Conservation (phyloP, 2,113 vertebrate genomes). For the Ornithorhynchus anatinus region DNA sequence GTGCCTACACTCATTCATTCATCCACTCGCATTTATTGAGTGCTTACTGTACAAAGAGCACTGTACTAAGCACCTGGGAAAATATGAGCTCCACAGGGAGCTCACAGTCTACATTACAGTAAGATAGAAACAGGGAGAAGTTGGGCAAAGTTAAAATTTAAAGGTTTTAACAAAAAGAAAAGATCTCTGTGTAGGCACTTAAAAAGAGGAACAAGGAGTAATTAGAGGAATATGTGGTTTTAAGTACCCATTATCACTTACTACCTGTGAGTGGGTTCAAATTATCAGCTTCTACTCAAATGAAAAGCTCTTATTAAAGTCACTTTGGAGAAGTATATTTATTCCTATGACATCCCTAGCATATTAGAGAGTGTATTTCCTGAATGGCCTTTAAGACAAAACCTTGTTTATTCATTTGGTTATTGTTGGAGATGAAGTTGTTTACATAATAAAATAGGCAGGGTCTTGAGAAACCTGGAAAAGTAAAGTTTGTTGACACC, state of each 20-base stretch:
- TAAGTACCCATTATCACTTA: not conserved
- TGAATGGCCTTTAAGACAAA: not conserved
- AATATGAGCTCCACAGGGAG: too few relatives aligned
- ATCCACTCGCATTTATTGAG: too few relatives aligned
- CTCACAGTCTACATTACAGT: too few relatives aligned
- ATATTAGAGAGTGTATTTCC: not conserved
- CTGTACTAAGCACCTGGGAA: too few relatives aligned
- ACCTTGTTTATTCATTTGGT: not conserved
- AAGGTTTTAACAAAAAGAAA: constrained; percentile 2
- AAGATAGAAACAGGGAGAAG: not conserved
- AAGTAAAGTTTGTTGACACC: too few relatives aligned
- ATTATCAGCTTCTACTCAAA: constrained; percentile 8
- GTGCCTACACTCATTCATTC: too few relatives aligned
- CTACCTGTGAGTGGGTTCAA: not conserved
- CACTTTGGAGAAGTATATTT: not conserved
- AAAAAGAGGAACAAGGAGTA: constrained; percentile 1
- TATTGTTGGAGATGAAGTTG: not conserved
- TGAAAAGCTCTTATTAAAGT: constrained; percentile 1
- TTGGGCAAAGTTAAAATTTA: not conserved
- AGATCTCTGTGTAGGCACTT: not conserved
- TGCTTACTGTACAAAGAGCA: too few relatives aligned
- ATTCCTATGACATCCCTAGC: not conserved
- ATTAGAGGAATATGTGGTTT: fast-evolving
- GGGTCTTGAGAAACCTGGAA: not conserved
- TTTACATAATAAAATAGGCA: not conserved